phyloP scores from a whole-genome alignment of 2,888 invertebrate species.

The Andrena bicolor region DNA sequence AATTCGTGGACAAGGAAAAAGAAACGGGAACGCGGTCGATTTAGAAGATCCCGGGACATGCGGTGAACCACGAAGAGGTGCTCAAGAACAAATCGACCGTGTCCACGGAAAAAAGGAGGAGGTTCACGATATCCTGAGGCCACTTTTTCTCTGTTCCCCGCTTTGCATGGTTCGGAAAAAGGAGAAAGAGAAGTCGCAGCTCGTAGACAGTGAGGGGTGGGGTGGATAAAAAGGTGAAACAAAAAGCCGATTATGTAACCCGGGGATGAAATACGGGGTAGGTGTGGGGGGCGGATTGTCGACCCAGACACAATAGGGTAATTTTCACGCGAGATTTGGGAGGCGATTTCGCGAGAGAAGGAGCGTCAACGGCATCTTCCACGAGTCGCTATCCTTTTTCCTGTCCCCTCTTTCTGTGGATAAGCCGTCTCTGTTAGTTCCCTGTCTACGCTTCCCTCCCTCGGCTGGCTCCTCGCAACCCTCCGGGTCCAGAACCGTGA shows the following conservation, averaged over 20 bases:
- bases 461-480: slow-evolving; percentile 22
- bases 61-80: slow-evolving; percentile 65
- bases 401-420: slow-evolving; percentile 32
- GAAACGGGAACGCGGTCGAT: slow-evolving; percentile 64
- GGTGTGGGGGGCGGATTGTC: slow-evolving; percentile 62
- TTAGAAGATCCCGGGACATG: slow-evolving; percentile 58
- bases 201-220: slow-evolving; percentile 25
- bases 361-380: slow-evolving; percentile 60
- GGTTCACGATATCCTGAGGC: slow-evolving; percentile 72
- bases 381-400: slow-evolving; percentile 41
- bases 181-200: slow-evolving; percentile 44
- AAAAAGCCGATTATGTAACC: slow-evolving; percentile 85
- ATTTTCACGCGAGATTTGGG: slow-evolving; percentile 85
- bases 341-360: slow-evolving; percentile 82
- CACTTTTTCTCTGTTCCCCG: slow-evolving; percentile 52
- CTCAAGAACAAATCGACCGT: slow-evolving; percentile 76
- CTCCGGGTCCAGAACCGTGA: slow-evolving; percentile 67
- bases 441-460: slow-evolving; percentile 41
- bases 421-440: slow-evolving; percentile 32
- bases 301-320: slow-evolving; percentile 83
- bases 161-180: slow-evolving; percentile 15
- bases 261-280: slow-evolving; percentile 82
- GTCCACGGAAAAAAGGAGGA: slow-evolving; percentile 39
- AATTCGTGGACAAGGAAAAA: slow-evolving; percentile 2
- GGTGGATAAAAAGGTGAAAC: slow-evolving; percentile 82